Evolutionary conservation across 2,888 invertebrate genomes (phyloP).

Genomic region (Phengaris arion): DNA sequence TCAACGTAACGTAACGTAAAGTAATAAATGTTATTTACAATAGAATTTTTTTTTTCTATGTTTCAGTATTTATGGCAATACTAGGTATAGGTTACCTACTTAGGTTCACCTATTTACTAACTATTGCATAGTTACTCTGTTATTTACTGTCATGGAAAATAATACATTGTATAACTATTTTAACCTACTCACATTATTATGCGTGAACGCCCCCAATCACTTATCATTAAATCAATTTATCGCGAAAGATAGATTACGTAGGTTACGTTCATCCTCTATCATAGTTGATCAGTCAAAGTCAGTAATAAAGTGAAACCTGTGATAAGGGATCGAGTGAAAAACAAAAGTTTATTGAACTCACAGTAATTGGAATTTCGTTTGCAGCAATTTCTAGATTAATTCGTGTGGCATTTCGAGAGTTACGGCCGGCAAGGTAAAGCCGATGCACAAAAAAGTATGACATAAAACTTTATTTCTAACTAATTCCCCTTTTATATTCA

Average conservation of each 20-base stretch:
- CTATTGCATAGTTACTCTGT: neutral
- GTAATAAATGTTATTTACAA: too few species aligned
- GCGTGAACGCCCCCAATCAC: neutral
- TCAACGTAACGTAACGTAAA: too few species aligned
- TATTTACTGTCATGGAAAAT: neutral
- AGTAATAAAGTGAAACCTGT: slow-evolving; percentile 16
- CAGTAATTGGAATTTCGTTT: neutral
- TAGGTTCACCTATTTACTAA: neutral
- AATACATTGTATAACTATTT: neutral
- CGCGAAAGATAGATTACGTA: neutral
- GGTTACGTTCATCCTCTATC: neutral
- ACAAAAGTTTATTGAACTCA: slow-evolving; percentile 6
- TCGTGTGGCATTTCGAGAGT: too few species aligned
- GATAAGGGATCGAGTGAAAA: neutral
- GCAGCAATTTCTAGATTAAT: neutral
- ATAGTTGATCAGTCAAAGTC: slow-evolving; percentile 13
- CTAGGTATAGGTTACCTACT: neutral
- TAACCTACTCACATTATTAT: neutral
- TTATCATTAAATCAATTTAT: slow-evolving; percentile 1
- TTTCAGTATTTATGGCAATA: too few species aligned
- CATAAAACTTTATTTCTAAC: too few species aligned
- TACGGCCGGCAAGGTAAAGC: slow-evolving; percentile 29
- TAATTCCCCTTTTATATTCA: too few species aligned
- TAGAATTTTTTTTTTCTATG: too few species aligned
- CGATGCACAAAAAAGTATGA: too few species aligned